Evolutionary conservation across 2,113 vertebrate genomes (phyloP).

Genomic region (Neolamprologus hecqui): DNA sequence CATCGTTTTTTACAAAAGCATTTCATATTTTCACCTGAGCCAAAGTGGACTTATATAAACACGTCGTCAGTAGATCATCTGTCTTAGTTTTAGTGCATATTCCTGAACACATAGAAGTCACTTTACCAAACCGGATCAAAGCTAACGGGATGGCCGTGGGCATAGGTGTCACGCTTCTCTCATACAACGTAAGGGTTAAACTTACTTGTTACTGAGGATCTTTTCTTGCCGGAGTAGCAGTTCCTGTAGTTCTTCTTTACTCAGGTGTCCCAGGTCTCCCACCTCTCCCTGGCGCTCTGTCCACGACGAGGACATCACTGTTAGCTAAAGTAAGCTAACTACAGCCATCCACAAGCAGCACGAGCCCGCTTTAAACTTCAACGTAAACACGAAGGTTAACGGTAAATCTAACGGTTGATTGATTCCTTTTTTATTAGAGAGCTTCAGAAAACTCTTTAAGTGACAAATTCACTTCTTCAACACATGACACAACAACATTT

Average conservation of each 20-base stretch:
- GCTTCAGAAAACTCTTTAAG: not conserved
- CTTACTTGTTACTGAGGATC: conserved; percentile 82
- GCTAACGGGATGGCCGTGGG: not conserved
- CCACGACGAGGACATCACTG: conserved; percentile 58
- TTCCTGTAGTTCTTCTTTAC: conserved; percentile 78
- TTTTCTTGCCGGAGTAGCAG: conserved; percentile 81
- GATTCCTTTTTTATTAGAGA: too few relatives aligned
- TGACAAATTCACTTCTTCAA: not conserved
- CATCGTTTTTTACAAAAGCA: not conserved
- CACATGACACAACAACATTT: not conserved
- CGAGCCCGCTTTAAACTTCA: not conserved
- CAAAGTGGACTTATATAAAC: not conserved
- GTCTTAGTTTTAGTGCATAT: not conserved
- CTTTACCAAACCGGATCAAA: not conserved
- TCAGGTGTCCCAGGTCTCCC: conserved; percentile 62
- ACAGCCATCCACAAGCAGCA: not conserved
- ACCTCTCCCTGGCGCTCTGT: conserved; percentile 63
- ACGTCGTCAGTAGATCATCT: not conserved
- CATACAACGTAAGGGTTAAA: not conserved
- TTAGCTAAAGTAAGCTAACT: conserved; percentile 22
- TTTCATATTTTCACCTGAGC: not conserved
- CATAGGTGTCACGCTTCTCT: not conserved
- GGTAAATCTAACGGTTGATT: fast-evolving
- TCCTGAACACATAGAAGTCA: not conserved
- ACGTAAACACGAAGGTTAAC: not conserved